Evolutionary conservation across 2,888 invertebrate species (phyloP).

Genomic region (Aleiodes alternator): DNA sequence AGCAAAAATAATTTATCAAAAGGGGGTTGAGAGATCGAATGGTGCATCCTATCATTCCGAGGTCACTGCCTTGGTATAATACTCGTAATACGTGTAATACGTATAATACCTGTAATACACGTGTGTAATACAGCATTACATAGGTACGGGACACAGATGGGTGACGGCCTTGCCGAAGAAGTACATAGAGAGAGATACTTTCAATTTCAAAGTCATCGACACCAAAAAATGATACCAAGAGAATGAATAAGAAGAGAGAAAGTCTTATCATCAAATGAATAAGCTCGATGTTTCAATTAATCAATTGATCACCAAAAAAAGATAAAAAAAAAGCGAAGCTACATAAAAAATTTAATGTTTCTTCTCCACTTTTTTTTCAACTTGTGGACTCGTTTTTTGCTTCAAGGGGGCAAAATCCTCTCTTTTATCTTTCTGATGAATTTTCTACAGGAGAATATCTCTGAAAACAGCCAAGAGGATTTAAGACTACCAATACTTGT

Average conservation of each 20-base stretch:
- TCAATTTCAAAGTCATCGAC: slow-evolving; percentile 48
- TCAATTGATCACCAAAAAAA: too few species aligned
- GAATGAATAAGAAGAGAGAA: neutral
- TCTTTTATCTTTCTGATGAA: slow-evolving; percentile 1
- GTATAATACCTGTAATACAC: slow-evolving; percentile 72
- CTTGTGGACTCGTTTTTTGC: neutral
- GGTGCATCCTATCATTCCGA: slow-evolving; percentile 56
- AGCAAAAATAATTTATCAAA: slow-evolving; percentile 10
- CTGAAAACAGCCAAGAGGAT: neutral
- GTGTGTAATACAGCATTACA: slow-evolving; percentile 69
- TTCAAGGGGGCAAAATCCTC: neutral
- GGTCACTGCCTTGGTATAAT: slow-evolving; percentile 71
- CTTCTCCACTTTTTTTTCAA: neutral
- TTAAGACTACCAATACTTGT: slow-evolving; percentile 10
- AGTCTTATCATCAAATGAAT: neutral
- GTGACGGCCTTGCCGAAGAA: slow-evolving; percentile 54
- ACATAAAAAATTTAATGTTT: neutral
- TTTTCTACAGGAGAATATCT: slow-evolving; percentile 2
- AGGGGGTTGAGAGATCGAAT: slow-evolving; percentile 36
- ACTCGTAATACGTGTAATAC: slow-evolving; percentile 72
- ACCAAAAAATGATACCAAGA: neutral
- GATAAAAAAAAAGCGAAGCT: too few species aligned
- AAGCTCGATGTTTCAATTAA: too few species aligned
- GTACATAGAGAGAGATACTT: slow-evolving; percentile 49
- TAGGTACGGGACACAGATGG: slow-evolving; percentile 51